A percentile compares a stretch with the other conserved stretches of the same genome.
Conservation (phyloP, 2,888 invertebrate genomes). For the Sarcophaga subvicina region DNA sequence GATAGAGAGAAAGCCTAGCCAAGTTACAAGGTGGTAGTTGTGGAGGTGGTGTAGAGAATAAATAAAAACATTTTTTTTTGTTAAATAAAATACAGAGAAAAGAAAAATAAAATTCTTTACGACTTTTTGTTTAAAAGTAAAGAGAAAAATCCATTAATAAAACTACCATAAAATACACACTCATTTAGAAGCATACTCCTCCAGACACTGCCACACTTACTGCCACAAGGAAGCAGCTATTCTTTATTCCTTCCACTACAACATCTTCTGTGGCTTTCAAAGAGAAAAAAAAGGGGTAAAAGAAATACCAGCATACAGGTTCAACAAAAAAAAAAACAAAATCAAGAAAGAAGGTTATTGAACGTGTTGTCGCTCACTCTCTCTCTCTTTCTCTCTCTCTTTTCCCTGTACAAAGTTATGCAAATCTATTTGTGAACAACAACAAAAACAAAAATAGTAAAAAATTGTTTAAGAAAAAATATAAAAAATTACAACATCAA, state of each 20-base stretch:
- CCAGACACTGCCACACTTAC: no score
- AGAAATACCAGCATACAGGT: constrained; percentile 23
- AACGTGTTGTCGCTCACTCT: constrained; percentile 58
- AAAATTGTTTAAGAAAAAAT: not conserved
- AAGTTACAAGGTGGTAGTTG: no score
- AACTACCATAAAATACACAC: constrained; percentile 62
- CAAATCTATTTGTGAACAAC: constrained; percentile 52
- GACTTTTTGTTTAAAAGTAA: constrained; percentile 60
- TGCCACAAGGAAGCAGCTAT: constrained; percentile 12
- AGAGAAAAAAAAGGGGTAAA: constrained; percentile 23
- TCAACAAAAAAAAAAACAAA: constrained; percentile 38
- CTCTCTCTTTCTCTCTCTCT: no score
- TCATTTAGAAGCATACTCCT: not conserved
- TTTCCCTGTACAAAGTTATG: constrained; percentile 51
- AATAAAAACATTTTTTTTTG: constrained; percentile 18
- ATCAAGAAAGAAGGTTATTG: constrained; percentile 63
- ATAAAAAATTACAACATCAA: not conserved
- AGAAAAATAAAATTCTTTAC: constrained; percentile 56
- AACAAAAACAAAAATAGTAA: not conserved
- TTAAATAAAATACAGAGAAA: constrained; percentile 53
- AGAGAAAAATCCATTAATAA: constrained; percentile 65
- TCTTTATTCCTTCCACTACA: not conserved
- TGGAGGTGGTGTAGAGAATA: not conserved
- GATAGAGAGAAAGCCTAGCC: no score
- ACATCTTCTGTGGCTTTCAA: constrained; percentile 13